phyloP scores from a whole-genome alignment of 2,888 invertebrate species.

The Caenorhabditis angaria region DNA sequence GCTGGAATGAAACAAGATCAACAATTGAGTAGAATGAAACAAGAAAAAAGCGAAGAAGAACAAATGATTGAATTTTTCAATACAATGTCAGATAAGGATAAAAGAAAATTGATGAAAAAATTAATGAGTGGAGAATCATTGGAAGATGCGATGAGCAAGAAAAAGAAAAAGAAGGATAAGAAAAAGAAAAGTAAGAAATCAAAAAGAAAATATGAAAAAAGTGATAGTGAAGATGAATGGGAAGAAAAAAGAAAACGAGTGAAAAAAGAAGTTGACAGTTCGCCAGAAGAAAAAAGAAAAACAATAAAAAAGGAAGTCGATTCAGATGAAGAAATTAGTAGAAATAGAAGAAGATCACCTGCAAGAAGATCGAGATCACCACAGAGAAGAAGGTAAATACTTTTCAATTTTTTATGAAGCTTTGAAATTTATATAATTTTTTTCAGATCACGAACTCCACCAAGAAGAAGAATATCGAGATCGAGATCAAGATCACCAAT shows the following conservation, averaged over 20 bases:
- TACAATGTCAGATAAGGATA: constrained; percentile 59
- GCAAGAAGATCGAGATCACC: constrained; percentile 7
- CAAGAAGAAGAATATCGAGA: neutral
- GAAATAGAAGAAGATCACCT: neutral
- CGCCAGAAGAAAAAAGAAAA: constrained; percentile 11
- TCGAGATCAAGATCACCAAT: constrained; percentile 8
- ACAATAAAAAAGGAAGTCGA: neutral
- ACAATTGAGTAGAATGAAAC: constrained; percentile 44
- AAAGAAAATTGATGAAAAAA: constrained; percentile 59
- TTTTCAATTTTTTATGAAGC: neutral
- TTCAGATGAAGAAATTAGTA: neutral
- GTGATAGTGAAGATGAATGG: constrained; percentile 14
- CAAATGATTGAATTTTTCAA: constrained; percentile 56
- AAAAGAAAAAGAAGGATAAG: constrained; percentile 27
- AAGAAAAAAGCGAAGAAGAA: constrained; percentile 42
- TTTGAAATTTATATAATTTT: neutral
- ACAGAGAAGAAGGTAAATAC: neutral
- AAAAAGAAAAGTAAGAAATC: constrained; percentile 14
- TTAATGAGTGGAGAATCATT: constrained; percentile 29
- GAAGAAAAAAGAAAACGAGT: constrained; percentile 24
- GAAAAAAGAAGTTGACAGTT: constrained; percentile 9
- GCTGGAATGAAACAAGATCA: constrained; percentile 48
- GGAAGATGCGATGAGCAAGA: constrained; percentile 25
- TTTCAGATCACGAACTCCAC: constrained; percentile 9
- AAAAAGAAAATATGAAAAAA: constrained; percentile 8